Percentiles rank a stretch among this genome's conserved stretches.
Evolutionary conservation across 1,140 invertebrate species (phyloP).

Genomic region (Anastrepha ludens): DNA sequence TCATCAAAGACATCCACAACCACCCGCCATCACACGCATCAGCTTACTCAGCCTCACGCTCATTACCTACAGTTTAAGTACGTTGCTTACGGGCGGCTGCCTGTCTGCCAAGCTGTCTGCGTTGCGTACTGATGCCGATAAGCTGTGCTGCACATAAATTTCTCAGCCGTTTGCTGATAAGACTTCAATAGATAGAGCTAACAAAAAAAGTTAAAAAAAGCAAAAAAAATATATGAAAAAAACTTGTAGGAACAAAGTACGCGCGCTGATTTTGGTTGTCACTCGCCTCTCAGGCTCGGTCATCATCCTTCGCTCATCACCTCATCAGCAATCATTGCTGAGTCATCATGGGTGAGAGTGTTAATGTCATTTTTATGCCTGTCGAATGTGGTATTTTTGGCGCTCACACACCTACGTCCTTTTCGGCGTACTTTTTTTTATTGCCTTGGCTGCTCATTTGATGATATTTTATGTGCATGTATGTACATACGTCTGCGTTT

Average conservation of each 20-base stretch:
- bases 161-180: constrained; percentile 8
- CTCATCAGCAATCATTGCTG: background rate
- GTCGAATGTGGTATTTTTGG: background rate
- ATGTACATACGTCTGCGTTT: background rate
- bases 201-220: no score
- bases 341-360: background rate
- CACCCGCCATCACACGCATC: background rate
- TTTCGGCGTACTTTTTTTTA: background rate
- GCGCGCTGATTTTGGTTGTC: background rate
- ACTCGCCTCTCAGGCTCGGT: background rate
- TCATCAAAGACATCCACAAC: background rate
- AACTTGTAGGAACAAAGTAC: background rate
- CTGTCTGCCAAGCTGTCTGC: constrained; percentile 18
- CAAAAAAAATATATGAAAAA: background rate
- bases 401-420: background rate
- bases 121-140: constrained; percentile 23
- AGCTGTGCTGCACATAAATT: constrained; percentile 30
- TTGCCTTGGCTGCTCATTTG: background rate
- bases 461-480: background rate
- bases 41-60: background rate
- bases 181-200: background rate
- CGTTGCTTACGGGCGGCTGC: background rate
- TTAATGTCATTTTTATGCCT: constrained; percentile 39
- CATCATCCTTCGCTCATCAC: background rate
- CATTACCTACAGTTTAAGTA: constrained; percentile 5